Conservation (phyloP, 2,113 vertebrate genomes). For the Zingel zingel region DNA sequence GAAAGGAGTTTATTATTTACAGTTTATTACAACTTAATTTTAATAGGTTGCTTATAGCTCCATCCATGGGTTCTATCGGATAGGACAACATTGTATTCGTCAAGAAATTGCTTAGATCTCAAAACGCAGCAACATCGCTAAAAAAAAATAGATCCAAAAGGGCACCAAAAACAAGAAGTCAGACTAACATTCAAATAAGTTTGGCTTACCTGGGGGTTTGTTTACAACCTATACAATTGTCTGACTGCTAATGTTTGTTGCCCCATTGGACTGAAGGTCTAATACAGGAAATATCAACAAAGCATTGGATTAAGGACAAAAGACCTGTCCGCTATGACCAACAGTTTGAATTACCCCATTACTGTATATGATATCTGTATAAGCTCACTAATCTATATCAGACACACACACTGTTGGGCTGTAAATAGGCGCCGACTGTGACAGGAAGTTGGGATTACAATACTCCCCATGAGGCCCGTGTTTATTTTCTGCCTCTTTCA, state of each 20-base stretch:
- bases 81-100: background rate
- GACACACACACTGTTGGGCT: slow-evolving; percentile 75
- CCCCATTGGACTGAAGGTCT: background rate
- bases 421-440: slow-evolving; percentile 82
- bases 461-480: slow-evolving; percentile 78
- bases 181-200: background rate
- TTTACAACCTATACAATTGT: background rate
- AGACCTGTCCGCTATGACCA: background rate
- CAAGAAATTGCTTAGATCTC: background rate
- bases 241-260: background rate
- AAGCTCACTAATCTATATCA: slow-evolving; percentile 41
- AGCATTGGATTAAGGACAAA: background rate
- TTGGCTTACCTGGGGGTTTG: background rate
- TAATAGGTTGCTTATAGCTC: background rate
- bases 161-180: no score
- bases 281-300: background rate
- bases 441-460: slow-evolving; percentile 84
- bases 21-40: background rate
- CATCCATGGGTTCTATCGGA: background rate
- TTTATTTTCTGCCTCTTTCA: slow-evolving; percentile 83
- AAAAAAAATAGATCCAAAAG: no score
- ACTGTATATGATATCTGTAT: slow-evolving; percentile 19
- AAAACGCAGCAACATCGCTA: background rate
- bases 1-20: background rate
- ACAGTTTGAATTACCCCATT: slow-evolving; percentile 5